Percentiles rank a stretch among this genome's conserved stretches.
phyloP scores from a whole-genome alignment of 2,797 vertebrate genomes.

The Microchirus variegatus region DNA sequence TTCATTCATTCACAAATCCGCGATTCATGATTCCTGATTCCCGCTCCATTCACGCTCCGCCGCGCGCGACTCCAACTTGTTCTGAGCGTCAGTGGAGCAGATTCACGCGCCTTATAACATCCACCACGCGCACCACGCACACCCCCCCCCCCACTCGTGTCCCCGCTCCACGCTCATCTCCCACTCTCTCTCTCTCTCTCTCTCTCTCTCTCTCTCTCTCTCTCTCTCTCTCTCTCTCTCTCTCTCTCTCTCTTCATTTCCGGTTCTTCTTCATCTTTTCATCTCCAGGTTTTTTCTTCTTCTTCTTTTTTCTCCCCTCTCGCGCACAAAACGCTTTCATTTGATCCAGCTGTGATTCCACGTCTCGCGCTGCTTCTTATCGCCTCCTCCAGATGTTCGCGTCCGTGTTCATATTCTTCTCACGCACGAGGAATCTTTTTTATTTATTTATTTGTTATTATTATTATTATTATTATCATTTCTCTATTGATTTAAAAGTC shows the following conservation, averaged over 20 bases:
- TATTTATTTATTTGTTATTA: too few species aligned
- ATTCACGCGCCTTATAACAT: constrained; percentile 47
- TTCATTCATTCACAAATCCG: constrained; percentile 38
- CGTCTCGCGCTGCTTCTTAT: too few species aligned
- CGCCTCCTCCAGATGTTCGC: too few species aligned
- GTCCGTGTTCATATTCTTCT: too few species aligned
- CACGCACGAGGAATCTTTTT: too few species aligned
- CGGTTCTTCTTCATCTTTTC: neutral
- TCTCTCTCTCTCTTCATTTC: neutral
- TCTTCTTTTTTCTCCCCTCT: too few species aligned
- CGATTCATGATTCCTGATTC: constrained; percentile 1
- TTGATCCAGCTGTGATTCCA: too few species aligned
- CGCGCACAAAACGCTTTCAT: too few species aligned
- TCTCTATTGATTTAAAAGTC: too few species aligned
- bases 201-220: neutral
- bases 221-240: neutral
- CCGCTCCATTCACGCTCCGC: constrained; percentile 3
- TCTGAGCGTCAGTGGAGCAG: neutral
- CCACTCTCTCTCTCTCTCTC: neutral
- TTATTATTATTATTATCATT: too few species aligned
- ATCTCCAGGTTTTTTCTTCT: too few species aligned
- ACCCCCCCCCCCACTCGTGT: constrained; percentile 11
- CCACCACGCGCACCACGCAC: neutral
- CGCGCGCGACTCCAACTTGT: constrained; percentile 1
- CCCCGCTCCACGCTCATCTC: neutral